Evolutionary conservation across 2,113 vertebrate species (phyloP).

Genomic region (Myotis yumanensis): DNA sequence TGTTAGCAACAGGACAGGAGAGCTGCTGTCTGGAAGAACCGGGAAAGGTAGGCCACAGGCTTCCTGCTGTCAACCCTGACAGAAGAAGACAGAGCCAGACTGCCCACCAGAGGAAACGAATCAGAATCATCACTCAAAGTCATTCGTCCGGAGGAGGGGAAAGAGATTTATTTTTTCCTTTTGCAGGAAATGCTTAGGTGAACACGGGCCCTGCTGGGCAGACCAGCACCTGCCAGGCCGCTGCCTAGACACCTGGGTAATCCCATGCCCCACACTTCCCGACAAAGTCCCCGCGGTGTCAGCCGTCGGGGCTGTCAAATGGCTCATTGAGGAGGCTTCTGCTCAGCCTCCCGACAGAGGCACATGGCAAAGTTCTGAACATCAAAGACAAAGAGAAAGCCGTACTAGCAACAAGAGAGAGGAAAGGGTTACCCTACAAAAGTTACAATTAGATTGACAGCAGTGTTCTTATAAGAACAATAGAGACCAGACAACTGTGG

Average conservation of each 20-base stretch:
- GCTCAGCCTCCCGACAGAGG: background rate
- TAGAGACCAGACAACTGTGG: background rate
- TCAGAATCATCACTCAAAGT: background rate
- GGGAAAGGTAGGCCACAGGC: background rate
- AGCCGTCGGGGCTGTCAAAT: background rate
- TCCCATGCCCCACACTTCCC: background rate
- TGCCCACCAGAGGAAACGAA: background rate
- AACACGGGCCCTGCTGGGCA: background rate
- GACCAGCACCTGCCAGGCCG: background rate
- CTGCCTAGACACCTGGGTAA: background rate
- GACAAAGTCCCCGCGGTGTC: background rate
- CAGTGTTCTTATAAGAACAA: background rate
- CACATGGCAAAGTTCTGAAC: background rate
- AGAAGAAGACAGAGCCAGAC: background rate
- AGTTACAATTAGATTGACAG: background rate
- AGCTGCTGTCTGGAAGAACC: background rate
- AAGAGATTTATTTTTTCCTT: background rate
- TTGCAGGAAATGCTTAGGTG: background rate
- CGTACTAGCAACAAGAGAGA: background rate
- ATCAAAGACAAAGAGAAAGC: background rate
- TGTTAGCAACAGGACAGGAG: background rate
- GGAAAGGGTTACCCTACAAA: background rate
- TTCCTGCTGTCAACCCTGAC: background rate
- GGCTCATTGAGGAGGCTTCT: background rate
- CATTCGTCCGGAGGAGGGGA: background rate